A percentile compares a stretch with the other conserved stretches of the same genome.
These are phyloP conservation scores for Volucella inanis DNA, from an alignment of 2,888 invertebrate genomes.

Conservation along the genomic window DNA sequence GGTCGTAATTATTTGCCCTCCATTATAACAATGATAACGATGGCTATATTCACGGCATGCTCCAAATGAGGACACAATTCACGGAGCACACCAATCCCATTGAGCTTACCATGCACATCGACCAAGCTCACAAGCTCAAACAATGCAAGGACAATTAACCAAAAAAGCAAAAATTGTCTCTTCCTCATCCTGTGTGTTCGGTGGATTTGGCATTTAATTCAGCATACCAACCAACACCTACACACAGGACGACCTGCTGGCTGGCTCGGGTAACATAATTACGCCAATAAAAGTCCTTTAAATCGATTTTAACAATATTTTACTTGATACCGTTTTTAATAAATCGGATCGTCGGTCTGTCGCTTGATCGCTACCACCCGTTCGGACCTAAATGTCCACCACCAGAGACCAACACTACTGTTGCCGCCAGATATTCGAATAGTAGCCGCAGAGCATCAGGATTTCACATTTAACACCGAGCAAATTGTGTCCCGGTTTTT, in stretches of 20 bases:
- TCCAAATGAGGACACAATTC: slow-evolving; percentile 2
- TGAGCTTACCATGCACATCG: background rate
- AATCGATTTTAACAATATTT: slow-evolving; percentile 75
- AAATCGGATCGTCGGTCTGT: slow-evolving; percentile 64
- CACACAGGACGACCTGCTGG: slow-evolving; percentile 2
- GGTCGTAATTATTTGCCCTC: slow-evolving; percentile 73
- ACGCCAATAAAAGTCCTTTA: slow-evolving; percentile 74
- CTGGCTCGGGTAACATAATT: slow-evolving; percentile 72
- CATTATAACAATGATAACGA: slow-evolving; percentile 72
- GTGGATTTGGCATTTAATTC: slow-evolving; percentile 66
- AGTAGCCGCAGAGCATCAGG: slow-evolving; percentile 67
- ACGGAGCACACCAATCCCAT: background rate
- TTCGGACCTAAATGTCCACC: too few species aligned
- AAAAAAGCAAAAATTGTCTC: slow-evolving; percentile 56
- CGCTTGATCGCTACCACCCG: background rate
- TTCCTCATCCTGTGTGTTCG: background rate
- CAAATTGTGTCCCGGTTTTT: slow-evolving; percentile 72
- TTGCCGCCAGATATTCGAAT: background rate
- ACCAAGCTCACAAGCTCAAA: slow-evolving; percentile 13
- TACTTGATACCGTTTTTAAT: slow-evolving; percentile 75
- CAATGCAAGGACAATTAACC: slow-evolving; percentile 71
- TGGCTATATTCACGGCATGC: slow-evolving; percentile 69
- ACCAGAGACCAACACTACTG: background rate
- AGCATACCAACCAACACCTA: background rate
- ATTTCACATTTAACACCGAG: slow-evolving; percentile 71